Base-by-base conservation (phyloP, 2,888 invertebrate genomes). In the Fragum whitleyi region DNA sequence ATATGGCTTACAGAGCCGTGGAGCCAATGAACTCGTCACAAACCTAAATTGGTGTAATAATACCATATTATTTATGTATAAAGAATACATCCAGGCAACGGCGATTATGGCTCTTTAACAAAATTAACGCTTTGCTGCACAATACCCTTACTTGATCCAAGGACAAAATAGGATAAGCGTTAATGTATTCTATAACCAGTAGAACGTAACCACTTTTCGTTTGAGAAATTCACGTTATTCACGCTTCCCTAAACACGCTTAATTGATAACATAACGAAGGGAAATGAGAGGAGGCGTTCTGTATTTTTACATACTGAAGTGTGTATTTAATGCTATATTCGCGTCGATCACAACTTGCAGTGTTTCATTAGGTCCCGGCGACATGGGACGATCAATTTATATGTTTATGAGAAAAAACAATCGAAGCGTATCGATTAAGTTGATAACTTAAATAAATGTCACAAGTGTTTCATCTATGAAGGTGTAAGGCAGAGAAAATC, bases 311-410 rank as follows among this genome's bases (percentile, higher is more conserved):
- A 61, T 32, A 61, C n/a, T n/a, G 61, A 61, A 29, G 61, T 32
- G 61, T 61, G 26, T 61, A 32, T 32, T 32, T 61, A 32, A 29
- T 14, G 61, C 29, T 11, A 32, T 11, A 19, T 9, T 29, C 61
- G 26, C 57, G 57, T 26, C 57, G 1, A 23, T 57, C 57, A 57
- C 57, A 28, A 26, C 28, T 57, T 28, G 57, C 28, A 57, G 61
- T 61, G 19, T n/a, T 61, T 32, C 29, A 32, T 32, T 29, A 29
- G 29, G 42, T 2, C 42, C 23, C 42, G 42, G 42, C 65, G 65
- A 42, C 65, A 39, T 42, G 39, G 42, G 42, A 7, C 39, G 65
- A 65, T 65, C 65, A 65, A 65, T 65, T 65, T 65, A 42, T 9
- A 23, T 42, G 65, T 42, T 16, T 65, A 65, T 65, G 65, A 3